A percentile compares a stretch with the other conserved stretches of the same genome.
Evolutionary conservation across 2,888 invertebrate species (phyloP).

Genomic region (Caenorhabditis sulstoni): DNA sequence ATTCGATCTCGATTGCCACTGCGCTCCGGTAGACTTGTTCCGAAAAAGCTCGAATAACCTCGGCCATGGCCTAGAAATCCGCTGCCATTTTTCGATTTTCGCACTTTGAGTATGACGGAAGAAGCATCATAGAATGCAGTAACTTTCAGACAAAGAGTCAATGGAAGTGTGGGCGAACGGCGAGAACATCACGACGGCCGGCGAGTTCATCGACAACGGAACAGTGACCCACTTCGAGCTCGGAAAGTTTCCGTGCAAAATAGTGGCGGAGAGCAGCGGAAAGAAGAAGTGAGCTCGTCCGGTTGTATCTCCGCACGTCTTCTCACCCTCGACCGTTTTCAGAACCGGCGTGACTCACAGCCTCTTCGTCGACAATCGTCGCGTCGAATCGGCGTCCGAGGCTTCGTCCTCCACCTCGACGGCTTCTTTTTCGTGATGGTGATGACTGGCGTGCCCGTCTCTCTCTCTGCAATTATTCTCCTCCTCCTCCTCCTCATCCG

Average conservation of each 20-base stretch:
- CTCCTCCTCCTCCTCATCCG: neutral
- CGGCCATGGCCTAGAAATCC: too few species aligned
- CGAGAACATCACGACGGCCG: constrained; percentile 85
- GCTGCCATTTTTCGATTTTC: too few species aligned
- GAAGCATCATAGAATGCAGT: too few species aligned
- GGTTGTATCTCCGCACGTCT: neutral
- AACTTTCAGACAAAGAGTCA: constrained; percentile 86
- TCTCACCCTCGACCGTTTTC: neutral
- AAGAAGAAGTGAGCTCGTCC: constrained; percentile 57
- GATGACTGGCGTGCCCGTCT: neutral
- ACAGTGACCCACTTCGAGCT: constrained; percentile 89
- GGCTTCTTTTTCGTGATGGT: neutral
- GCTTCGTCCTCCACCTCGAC: neutral
- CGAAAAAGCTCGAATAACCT: too few species aligned
- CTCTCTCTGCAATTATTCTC: too few species aligned
- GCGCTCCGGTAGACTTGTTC: too few species aligned
- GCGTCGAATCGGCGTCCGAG: neutral
- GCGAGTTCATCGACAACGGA: constrained; percentile 89
- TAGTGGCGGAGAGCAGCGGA: constrained; percentile 62
- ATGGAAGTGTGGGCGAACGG: constrained; percentile 89
- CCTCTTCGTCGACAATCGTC: constrained; percentile 69
- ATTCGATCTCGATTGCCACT: too few species aligned
- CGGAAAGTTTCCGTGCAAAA: constrained; percentile 80
- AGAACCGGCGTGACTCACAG: constrained; percentile 83
- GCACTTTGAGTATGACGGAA: too few species aligned